Percentiles rank a stretch among this genome's conserved stretches.
These are phyloP conservation scores for Oegoconia quadripuncta DNA, from an alignment of 2,888 invertebrate genomes.

Conservation along the genomic window DNA sequence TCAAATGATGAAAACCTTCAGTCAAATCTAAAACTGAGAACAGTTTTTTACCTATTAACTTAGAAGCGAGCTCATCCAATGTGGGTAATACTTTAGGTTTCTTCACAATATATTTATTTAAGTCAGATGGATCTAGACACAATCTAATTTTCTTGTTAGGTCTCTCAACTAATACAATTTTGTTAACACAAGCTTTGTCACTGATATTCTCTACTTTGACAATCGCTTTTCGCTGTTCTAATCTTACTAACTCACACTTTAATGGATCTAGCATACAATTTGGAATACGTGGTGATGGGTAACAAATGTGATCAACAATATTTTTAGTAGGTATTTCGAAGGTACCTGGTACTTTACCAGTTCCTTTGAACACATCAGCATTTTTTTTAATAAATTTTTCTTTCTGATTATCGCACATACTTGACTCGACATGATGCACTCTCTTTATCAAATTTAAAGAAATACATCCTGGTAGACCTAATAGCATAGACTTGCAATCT, in stretches of 20 bases:
- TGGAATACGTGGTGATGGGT: slow-evolving; percentile 5
- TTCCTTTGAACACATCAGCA: not conserved
- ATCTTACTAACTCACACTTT: slow-evolving; percentile 9
- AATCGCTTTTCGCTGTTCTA: slow-evolving; percentile 13
- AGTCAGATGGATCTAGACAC: too few relatives aligned
- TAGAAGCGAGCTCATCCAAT: slow-evolving; percentile 15
- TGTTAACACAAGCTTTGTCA: slow-evolving; percentile 19
- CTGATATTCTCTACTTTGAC: slow-evolving; percentile 16
- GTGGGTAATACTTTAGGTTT: slow-evolving; percentile 16
- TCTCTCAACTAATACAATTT: slow-evolving; percentile 14
- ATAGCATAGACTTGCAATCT: slow-evolving; percentile 11
- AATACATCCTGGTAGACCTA: slow-evolving; percentile 15
- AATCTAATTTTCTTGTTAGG: slow-evolving; percentile 11
- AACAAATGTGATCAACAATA: slow-evolving; percentile 3
- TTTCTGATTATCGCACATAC: not conserved
- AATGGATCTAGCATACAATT: slow-evolving; percentile 7
- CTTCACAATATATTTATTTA: slow-evolving; percentile 19
- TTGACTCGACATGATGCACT: not conserved
- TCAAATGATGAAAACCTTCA: slow-evolving; percentile 19
- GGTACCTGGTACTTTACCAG: not conserved
- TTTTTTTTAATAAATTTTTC: slow-evolving; percentile 1
- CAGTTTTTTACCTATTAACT: slow-evolving; percentile 12
- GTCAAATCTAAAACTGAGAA: slow-evolving; percentile 18
- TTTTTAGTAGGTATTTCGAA: slow-evolving; percentile 4
- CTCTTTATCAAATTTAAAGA: slow-evolving; percentile 9